These are phyloP conservation scores for Pseudachorutes palmiensis DNA, from an alignment of 1,140 invertebrate genomes.

Conservation along the genomic window DNA sequence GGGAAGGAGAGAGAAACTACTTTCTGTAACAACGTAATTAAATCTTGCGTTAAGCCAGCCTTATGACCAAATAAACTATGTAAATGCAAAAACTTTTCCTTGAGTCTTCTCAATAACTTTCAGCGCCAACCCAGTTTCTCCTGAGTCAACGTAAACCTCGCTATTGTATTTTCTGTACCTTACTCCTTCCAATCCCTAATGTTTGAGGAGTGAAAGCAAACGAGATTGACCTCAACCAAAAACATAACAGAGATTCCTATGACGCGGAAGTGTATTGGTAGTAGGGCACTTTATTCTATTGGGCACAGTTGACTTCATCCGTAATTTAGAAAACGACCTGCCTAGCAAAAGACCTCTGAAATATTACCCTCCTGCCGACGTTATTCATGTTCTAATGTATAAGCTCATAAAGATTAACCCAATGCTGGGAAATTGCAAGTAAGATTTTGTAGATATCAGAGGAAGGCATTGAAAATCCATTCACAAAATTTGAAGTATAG, in stretches of 20 bases:
- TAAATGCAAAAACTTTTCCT: slow-evolving; percentile 29
- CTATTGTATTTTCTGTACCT: background rate
- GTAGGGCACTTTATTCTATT: too few species aligned
- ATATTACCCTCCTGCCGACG: background rate
- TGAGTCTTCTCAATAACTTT: background rate
- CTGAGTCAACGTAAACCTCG: background rate
- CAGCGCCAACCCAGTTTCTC: background rate
- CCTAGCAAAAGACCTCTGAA: background rate
- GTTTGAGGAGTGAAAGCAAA: too few species aligned
- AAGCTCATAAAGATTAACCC: too few species aligned
- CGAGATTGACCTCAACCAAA: too few species aligned
- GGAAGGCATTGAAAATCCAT: too few species aligned
- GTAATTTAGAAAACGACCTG: too few species aligned
- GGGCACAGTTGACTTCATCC: background rate
- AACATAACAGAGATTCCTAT: too few species aligned
- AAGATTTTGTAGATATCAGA: too few species aligned
- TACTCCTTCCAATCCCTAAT: background rate
- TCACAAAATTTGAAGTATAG: too few species aligned
- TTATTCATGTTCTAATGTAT: background rate
- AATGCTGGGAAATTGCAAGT: too few species aligned
- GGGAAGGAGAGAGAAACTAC: background rate
- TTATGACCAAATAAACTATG: slow-evolving; percentile 34
- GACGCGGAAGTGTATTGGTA: too few species aligned
- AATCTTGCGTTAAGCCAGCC: slow-evolving; percentile 32
- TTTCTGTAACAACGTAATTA: slow-evolving; percentile 26